Conservation (phyloP, 2,797 vertebrate genomes). For the Poecile montanus region DNA sequence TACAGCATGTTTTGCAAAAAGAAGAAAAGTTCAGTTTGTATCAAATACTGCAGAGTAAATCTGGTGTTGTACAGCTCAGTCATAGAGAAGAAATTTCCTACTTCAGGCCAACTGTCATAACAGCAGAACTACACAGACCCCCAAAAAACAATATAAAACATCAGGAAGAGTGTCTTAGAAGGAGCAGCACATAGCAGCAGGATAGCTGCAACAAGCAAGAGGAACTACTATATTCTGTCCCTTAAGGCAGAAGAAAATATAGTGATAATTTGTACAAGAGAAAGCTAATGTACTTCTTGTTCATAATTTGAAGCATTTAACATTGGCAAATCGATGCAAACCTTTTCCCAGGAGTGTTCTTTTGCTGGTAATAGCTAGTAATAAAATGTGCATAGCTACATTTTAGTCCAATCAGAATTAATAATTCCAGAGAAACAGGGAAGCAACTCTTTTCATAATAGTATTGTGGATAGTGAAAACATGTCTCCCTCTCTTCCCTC, state of each 20-base stretch:
- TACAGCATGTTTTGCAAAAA: not conserved
- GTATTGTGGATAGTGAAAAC: not conserved
- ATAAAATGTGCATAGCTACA: not conserved
- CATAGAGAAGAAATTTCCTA: not conserved
- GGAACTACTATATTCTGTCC: not conserved
- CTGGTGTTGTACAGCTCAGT: not conserved
- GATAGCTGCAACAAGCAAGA: not conserved
- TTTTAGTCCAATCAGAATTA: not conserved
- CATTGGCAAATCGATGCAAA: not conserved
- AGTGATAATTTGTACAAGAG: not conserved
- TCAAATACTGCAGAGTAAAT: not conserved
- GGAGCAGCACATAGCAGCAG: not conserved
- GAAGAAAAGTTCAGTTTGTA: not conserved
- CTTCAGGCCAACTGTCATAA: not conserved
- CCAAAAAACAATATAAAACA: not conserved
- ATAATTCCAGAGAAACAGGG: not conserved
- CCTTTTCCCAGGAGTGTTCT: not conserved
- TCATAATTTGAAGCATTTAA: not conserved
- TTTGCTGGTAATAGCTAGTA: not conserved
- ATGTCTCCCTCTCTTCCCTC: not conserved
- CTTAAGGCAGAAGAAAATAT: constrained; percentile 7
- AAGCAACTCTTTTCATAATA: not conserved
- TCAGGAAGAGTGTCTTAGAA: not conserved
- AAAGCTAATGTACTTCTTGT: not conserved
- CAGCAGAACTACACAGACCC: not conserved